A percentile compares a stretch with the other conserved stretches of the same genome.
These are phyloP conservation scores for Tetramorium alpestre DNA, from an alignment of 1,140 invertebrate genomes.

Conservation along the genomic window DNA sequence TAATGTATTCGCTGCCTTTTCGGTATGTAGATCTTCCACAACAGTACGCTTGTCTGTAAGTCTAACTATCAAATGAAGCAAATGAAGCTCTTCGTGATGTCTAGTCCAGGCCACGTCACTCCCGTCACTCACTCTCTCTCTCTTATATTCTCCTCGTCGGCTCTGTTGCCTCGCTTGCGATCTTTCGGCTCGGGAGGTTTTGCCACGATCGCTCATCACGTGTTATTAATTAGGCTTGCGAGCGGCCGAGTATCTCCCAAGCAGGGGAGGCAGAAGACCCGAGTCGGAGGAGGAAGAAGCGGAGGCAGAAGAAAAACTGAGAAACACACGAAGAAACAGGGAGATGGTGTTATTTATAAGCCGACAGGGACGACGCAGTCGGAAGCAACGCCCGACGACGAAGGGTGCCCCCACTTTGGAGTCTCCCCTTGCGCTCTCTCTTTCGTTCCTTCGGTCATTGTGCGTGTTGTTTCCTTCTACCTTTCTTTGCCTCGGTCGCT, in stretches of 20 bases:
- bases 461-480: background rate
- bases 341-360: conserved; percentile 85
- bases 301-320: conserved; percentile 73
- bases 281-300: conserved; percentile 47
- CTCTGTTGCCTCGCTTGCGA: conserved; percentile 41
- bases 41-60: conserved; percentile 26
- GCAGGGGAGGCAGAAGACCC: background rate
- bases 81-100: conserved; percentile 12
- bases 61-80: conserved; percentile 11
- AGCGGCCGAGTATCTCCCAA: conserved; percentile 50
- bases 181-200: conserved; percentile 72
- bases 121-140: conserved; percentile 51
- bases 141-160: conserved; percentile 15
- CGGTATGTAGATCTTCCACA: conserved; percentile 15
- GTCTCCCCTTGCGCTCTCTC: background rate
- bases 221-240: conserved; percentile 84
- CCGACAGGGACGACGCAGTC: conserved; percentile 68
- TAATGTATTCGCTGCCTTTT: background rate
- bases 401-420: conserved; percentile 13
- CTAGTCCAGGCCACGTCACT: conserved; percentile 41
- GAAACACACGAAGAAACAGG: conserved; percentile 77
- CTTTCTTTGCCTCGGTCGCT: conserved; percentile 6
- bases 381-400: conserved; percentile 69
- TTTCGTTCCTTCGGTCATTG: conserved; percentile 22
- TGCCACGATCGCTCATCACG: conserved; percentile 82